Evolutionary conservation across 2,888 invertebrate species (phyloP), one percentile per base, ranked within the genome.

Genomic region (Macrophya annulata): DNA sequence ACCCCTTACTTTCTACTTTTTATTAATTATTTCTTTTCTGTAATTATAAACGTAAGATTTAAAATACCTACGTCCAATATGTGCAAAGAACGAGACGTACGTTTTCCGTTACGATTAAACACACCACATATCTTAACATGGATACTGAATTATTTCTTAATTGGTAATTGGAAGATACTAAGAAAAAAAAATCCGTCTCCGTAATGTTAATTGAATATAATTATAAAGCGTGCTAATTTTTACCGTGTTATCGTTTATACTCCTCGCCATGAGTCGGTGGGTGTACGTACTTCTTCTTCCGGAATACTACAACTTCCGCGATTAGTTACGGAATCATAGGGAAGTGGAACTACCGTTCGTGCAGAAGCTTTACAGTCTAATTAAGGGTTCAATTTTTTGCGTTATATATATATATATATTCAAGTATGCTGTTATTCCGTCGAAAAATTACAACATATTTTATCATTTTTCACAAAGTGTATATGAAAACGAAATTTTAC

Each of bases 141-240:
- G 21, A 45, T 21, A 9, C 45, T 74, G n/a, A 45, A 45, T 43
- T 74, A 45, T 45, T 15, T 74, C 72, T 8, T 45, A 74, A 74
- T 45, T 45, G n/a, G n/a, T 74, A 74, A 43, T 74, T 74, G 45
- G 72, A 74, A 21, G 21, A 45, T 74, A n/a, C n/a, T n/a, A 12
- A 25, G 43, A 74, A 72, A 12, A 37, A 45, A 25, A 17, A 21
- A 74, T 43, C 10, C 72, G 10, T 45, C n/a, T 45, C 21, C 45
- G 12, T 74, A 8, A 21, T 21, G 3, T 9, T 74, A 74, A 74
- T 74, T 74, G 12, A 12, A 74, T 21, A 10, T 45, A 45, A 74
- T 74, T 45, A 74, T 43, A 8, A n/a, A n/a, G 21, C 45, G 45
- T 0, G 72, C 3, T 74, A 45, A 74, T 74, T 74, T 74, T 21